Base-by-base conservation (phyloP, 1,140 invertebrate genomes). In the Papilio xuthus region DNA sequence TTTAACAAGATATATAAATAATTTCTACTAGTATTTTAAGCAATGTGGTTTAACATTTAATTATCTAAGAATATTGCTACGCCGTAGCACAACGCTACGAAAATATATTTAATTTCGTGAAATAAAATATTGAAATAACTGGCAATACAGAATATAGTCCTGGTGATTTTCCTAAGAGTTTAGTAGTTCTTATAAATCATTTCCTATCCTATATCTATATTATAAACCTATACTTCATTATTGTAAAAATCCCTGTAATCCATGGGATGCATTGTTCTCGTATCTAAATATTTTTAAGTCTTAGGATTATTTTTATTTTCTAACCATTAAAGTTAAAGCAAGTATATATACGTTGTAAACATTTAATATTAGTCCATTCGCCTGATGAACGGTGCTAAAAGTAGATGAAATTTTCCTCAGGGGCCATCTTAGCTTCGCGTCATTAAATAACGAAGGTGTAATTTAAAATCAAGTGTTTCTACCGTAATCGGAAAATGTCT, bases 361-460 rank as follows among this genome's bases (percentile, higher is more conserved):
- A 67, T 67, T 67, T 28, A 26, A 67, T 28, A 67, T 67, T 32
- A 28, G 60, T 67, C 60, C 60, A 67, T 67, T 67, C 26, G 23
- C 23, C 13, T 32, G 60, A 67, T 28, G 60, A 12, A 67, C 50
- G 56, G 56, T 60, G 23, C 20, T 67, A 67, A 67, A 67, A 15
- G 26, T 15, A 32, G 60, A 67, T 67, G 60, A 32, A 28, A 67
- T 26, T 67, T 12, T 32, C 60, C 60, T 28, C 60, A 4, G 60
- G 60, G 26, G 60, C 23, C 60, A 15, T 28, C 60, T 67, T 67
- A 32, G 60, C 26, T 67, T 32, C 60, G 60, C 26, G 60, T 67
- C 60, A 28, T 67, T 67, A 28, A 67, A 67, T 67, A 28, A 26
- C 26, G 60, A 67, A 67, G 26, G 60, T 67, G 26, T 28, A 67